Evolutionary conservation across 2,113 vertebrate species (phyloP).

Genomic region (Pomatorhinus ruficollis): DNA sequence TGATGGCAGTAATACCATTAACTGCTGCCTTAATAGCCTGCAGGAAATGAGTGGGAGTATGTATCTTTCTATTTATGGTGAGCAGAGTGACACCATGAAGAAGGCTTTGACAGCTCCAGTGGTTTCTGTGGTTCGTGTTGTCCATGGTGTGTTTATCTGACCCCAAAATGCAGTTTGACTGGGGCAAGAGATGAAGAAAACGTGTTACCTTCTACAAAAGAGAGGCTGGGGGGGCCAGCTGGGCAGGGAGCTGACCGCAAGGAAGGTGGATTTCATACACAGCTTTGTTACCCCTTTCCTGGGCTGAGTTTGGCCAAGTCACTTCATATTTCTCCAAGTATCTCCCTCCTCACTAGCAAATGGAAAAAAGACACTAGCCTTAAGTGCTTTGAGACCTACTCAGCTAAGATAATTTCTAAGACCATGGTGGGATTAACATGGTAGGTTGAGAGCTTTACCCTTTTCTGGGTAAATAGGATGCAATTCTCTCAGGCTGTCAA

Average conservation of each 20-base stretch:
- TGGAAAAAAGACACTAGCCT: neutral
- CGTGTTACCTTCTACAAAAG: neutral
- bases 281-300: neutral
- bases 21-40: neutral
- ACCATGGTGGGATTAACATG: neutral
- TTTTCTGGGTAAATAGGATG: slow-evolving; percentile 48
- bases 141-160: neutral
- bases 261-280: neutral
- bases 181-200: neutral
- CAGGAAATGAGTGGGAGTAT: neutral
- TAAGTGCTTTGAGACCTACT: neutral
- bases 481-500: slow-evolving; percentile 38
- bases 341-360: neutral
- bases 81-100: neutral
- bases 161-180: neutral
- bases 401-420: neutral
- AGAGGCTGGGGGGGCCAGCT: accelerated
- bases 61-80: neutral
- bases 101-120: neutral
- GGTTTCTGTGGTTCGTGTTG: neutral
- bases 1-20: neutral
- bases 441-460: neutral
- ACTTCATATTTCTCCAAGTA: neutral
- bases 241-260: neutral
- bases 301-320: neutral